Evolutionary conservation across 2,797 vertebrate species (phyloP).

Genomic region (Manis pentadactyla): DNA sequence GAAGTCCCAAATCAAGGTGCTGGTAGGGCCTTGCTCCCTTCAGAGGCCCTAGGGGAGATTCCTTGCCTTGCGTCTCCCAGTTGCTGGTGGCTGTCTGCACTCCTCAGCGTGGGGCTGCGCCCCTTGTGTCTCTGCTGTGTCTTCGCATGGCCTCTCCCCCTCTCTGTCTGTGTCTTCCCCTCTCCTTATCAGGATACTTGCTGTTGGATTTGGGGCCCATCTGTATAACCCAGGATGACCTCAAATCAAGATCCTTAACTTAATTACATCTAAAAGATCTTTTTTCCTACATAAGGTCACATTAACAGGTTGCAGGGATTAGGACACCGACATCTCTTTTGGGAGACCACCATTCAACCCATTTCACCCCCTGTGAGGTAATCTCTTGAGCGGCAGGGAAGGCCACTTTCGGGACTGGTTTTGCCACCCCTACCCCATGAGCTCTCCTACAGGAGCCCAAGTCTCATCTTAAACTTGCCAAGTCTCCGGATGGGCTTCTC

Average conservation of each 20-base stretch:
- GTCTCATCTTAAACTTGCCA: background rate
- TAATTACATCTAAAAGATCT: background rate
- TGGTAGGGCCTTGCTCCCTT: background rate
- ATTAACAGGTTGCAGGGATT: background rate
- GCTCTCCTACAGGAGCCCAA: background rate
- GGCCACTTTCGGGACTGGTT: background rate
- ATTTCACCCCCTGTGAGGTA: fast-evolving
- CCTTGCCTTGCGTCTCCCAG: background rate
- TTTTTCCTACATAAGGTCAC: background rate
- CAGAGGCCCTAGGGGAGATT: background rate
- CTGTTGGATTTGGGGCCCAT: background rate
- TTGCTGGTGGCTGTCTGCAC: fast-evolving
- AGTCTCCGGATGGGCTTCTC: background rate
- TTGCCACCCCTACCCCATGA: background rate
- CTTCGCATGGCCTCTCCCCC: fast-evolving
- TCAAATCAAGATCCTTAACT: background rate
- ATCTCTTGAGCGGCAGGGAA: background rate
- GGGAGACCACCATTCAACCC: background rate
- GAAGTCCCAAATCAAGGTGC: background rate
- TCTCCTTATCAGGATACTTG: background rate
- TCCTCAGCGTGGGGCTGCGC: too few species aligned
- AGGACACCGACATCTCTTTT: background rate
- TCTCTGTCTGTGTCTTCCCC: background rate
- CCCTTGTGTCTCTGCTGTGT: fast-evolving
- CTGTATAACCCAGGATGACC: background rate